These are phyloP conservation scores for Condylura cristata DNA, from an alignment of 2,113 vertebrate genomes.

Conservation along the genomic window DNA sequence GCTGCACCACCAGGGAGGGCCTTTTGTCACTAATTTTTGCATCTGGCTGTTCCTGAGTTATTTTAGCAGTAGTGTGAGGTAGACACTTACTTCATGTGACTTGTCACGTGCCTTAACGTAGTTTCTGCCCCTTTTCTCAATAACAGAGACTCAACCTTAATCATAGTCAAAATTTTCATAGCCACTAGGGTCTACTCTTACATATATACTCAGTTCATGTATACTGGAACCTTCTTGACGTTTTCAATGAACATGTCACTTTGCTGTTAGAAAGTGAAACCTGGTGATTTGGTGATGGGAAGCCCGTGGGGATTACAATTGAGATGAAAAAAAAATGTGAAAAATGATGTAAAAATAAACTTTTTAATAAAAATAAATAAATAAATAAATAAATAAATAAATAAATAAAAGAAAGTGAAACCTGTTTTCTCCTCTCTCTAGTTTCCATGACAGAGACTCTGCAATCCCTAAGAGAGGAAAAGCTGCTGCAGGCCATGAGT, in stretches of 20 bases:
- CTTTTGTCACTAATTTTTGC: background rate
- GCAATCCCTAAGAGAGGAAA: conserved; percentile 85
- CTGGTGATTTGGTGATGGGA: no score
- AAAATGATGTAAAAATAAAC: no score
- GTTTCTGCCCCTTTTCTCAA: background rate
- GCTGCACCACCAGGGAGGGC: no score
- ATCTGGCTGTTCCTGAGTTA: no score
- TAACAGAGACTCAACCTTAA: background rate
- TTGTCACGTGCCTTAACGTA: background rate
- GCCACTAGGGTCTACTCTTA: background rate
- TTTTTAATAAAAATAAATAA: no score
- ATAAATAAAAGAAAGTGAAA: conserved; percentile 14
- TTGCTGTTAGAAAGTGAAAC: background rate
- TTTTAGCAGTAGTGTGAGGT: background rate
- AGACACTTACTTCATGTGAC: background rate
- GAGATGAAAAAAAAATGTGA: no score
- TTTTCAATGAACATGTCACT: background rate
- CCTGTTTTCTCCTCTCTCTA: conserved; percentile 68
- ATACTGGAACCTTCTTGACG: background rate
- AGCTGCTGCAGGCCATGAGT: conserved; percentile 85
- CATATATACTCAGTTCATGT: background rate
- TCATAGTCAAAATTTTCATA: background rate
- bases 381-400: no score
- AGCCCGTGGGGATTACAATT: no score
- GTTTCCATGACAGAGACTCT: conserved; percentile 89